Conservation (phyloP, 1,140 invertebrate genomes). For the Lamellibrachia luymesi region DNA sequence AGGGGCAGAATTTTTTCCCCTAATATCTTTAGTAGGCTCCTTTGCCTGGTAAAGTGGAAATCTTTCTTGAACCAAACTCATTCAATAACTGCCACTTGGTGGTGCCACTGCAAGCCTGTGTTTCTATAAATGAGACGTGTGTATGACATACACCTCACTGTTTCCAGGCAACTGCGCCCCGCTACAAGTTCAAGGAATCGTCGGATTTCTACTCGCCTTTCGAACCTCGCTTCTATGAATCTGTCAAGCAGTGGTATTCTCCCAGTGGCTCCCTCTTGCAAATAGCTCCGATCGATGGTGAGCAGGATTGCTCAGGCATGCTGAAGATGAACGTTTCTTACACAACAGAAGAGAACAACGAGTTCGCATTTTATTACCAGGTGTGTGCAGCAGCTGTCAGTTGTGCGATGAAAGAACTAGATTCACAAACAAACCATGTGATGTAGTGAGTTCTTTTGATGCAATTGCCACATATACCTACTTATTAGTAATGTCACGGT, state of each 20-base stretch:
- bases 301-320: slow-evolving; percentile 38
- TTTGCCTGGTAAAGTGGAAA: no score
- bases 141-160: background rate
- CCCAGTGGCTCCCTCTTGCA: slow-evolving; percentile 52
- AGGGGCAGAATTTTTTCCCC: no score
- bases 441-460: no score
- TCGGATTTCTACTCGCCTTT: slow-evolving; percentile 28
- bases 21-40: no score
- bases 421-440: no score
- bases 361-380: slow-evolving; percentile 44
- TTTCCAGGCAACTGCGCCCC: background rate
- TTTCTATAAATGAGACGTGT: no score
- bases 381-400: slow-evolving; percentile 29
- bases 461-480: no score
- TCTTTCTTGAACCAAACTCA: no score
- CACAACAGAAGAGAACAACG: slow-evolving; percentile 37
- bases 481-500: no score
- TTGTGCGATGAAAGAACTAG: no score
- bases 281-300: slow-evolving; percentile 33
- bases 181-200: background rate
- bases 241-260: slow-evolving; percentile 48
- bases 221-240: slow-evolving; percentile 15
- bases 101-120: no score
- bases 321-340: slow-evolving; percentile 43
- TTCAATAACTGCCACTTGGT: no score